Evolutionary conservation across 2,113 vertebrate genomes (phyloP).

Genomic region (Scolopax mira): DNA sequence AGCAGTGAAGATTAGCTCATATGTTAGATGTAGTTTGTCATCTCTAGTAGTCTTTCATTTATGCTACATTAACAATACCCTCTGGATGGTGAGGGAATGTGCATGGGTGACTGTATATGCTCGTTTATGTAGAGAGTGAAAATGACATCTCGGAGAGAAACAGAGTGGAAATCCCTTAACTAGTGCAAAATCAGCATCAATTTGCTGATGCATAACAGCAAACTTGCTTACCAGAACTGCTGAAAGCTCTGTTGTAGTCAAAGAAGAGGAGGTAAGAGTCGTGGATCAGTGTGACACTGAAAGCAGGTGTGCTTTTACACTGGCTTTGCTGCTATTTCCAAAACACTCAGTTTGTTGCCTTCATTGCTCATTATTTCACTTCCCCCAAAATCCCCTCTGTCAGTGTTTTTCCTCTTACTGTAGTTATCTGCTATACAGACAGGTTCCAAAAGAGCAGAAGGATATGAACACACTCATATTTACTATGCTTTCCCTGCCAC

Average conservation of each 20-base stretch:
- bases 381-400: neutral
- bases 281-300: rapidly evolving
- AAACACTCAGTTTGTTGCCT: neutral
- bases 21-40: neutral
- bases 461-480: rapidly evolving
- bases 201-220: neutral
- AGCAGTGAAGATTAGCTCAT: neutral
- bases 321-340: rapidly evolving
- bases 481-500: neutral
- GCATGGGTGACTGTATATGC: neutral
- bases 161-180: neutral
- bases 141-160: neutral
- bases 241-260: neutral
- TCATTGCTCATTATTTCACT: neutral
- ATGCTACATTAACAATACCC: neutral
- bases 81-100: neutral
- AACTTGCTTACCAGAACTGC: neutral
- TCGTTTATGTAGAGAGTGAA: neutral
- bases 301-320: neutral
- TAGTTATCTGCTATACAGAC: neutral
- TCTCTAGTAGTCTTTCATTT: neutral
- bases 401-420: neutral
- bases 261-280: neutral
- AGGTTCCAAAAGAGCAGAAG: neutral
- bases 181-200: neutral